Base-by-base conservation (phyloP, 2,113 vertebrate genomes). In the Pelusios castaneus region DNA sequence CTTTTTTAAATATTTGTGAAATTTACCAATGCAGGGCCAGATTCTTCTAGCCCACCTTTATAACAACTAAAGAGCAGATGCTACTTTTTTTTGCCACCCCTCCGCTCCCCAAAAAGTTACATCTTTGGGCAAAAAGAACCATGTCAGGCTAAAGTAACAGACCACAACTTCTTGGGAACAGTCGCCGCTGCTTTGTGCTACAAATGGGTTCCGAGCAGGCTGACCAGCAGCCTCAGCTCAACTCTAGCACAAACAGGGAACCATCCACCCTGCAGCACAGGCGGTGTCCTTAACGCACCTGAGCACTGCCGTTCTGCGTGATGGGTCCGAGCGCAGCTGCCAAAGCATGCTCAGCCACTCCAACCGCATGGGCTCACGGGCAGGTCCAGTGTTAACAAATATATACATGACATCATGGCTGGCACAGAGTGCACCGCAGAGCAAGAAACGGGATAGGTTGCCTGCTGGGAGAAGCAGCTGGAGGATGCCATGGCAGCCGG, bases 381-480 rank as follows among this genome's bases (percentile, higher is more conserved):
- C 63, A 89, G 82, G 85, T 52, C 88, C 79, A n/a, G n/a, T n/a
- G n/a, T n/a, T n/a, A n/a, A n/a, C 41, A 89, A 87, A 75, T 34
- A 82, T 54, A 80, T 90, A 88, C 78, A n/a, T 87, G 95, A 95
- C 93, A 95, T 95, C 95, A 96, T 56, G 80, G 82, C 79, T 94
- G 96, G 95, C 95, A 94, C 60, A 82, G 88, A 89, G 76, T 16
- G 85, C 91, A 47, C 83, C 88, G 45, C 89, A 92, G 63, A 85
- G 84, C 38, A 45, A 86, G 67, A 84, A 47, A 78, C 76, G 31
- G 0, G 76, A 95, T 2, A 75, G 84, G 81, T 58, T 82, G 87
- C 63, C 5, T 21, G 17, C 63, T 67, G 34, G 63, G 63, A 67
- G 63, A 67, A 67, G 34, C 49, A 14, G 10, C 4, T 51, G 49